Evolutionary conservation across 2,113 vertebrate genomes (phyloP).

Genomic region (Narcine bancroftii): DNA sequence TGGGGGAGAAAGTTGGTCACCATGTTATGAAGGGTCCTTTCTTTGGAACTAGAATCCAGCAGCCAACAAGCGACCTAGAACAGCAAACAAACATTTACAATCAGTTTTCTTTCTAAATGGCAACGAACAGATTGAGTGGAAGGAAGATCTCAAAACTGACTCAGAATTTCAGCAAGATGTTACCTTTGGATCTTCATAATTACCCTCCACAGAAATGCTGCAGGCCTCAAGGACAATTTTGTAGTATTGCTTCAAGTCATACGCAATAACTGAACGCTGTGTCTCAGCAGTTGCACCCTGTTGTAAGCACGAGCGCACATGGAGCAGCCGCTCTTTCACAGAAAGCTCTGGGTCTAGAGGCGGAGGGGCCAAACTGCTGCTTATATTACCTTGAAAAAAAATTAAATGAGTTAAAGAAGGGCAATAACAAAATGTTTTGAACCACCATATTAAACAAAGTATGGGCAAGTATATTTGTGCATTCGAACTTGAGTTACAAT

Average conservation of each 20-base stretch:
- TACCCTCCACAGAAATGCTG: constrained; percentile 69
- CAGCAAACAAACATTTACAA: constrained; percentile 38
- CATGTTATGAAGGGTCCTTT: constrained; percentile 81
- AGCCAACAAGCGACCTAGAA: constrained; percentile 86
- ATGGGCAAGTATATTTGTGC: background rate
- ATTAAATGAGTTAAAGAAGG: background rate
- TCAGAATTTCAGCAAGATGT: constrained; percentile 4
- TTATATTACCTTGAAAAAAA: constrained; percentile 61
- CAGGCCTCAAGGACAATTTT: constrained; percentile 80
- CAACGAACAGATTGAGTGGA: background rate
- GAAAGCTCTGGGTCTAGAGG: constrained; percentile 70
- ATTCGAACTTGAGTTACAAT: background rate
- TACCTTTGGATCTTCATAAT: constrained; percentile 90
- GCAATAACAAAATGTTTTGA: background rate
- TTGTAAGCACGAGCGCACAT: constrained; percentile 63
- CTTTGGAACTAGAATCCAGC: constrained; percentile 75
- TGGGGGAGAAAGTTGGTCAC: constrained; percentile 73
- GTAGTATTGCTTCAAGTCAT: constrained; percentile 78
- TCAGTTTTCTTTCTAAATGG: background rate
- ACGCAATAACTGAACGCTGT: constrained; percentile 54
- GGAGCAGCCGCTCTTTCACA: constrained; percentile 65
- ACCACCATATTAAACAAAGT: background rate
- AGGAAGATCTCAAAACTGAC: background rate
- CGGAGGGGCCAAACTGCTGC: constrained; percentile 78
- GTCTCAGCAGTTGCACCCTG: constrained; percentile 41